Conservation (phyloP, 2,113 vertebrate genomes). For the Gobio gobio region DNA sequence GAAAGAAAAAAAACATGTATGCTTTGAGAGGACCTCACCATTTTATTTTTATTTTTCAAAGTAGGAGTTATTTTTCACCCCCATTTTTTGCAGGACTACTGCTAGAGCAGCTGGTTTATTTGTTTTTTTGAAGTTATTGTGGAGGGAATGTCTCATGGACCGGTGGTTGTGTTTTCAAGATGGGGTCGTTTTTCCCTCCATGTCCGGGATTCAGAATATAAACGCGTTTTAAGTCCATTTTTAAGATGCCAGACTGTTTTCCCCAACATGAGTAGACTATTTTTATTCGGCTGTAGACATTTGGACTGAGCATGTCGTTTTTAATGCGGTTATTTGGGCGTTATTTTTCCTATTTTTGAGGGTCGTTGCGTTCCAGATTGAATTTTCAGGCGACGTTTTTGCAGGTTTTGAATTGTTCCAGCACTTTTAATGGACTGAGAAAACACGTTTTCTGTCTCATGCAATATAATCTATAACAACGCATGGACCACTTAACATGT, state of each 20-base stretch:
- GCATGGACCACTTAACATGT: conserved; percentile 23
- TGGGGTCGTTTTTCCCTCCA: conserved; percentile 58
- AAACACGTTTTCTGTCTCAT: conserved; percentile 24
- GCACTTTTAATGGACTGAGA: conserved; percentile 49
- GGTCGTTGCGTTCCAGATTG: conserved; percentile 28
- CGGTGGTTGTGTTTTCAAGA: conserved; percentile 53
- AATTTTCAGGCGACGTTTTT: conserved; percentile 51
- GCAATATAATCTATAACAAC: background rate
- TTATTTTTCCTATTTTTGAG: conserved; percentile 47
- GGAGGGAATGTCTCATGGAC: conserved; percentile 62
- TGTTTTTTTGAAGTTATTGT: conserved; percentile 55
- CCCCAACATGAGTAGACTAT: conserved; percentile 24
- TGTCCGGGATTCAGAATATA: conserved; percentile 59
- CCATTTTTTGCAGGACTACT: conserved; percentile 56
- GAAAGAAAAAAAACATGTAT: conserved; percentile 55
- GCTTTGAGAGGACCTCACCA: conserved; percentile 57
- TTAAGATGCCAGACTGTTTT: conserved; percentile 42
- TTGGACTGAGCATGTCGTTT: conserved; percentile 24
- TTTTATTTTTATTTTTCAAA: conserved; percentile 62
- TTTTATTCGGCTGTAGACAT: conserved; percentile 35
- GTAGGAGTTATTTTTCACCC: conserved; percentile 57
- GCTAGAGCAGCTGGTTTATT: conserved; percentile 55
- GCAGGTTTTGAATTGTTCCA: conserved; percentile 12
- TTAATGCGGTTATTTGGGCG: conserved; percentile 1
- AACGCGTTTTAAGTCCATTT: conserved; percentile 57